Base-by-base conservation (phyloP, 2,797 vertebrate genomes). In the Melanotaenia parkinsoni region DNA sequence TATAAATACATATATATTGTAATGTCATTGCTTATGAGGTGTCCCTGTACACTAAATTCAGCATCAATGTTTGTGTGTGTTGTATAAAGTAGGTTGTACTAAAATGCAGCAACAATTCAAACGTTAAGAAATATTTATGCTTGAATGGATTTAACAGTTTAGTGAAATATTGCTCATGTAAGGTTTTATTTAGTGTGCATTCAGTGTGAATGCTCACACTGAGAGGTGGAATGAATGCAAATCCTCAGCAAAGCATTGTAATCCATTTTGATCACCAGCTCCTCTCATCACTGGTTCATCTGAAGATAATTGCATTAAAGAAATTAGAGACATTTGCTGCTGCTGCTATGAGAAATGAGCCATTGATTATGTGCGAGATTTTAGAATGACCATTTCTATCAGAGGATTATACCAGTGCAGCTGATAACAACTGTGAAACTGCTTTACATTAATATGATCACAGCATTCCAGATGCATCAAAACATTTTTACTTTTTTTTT, bases 321-420 rank as follows among this genome's bases (percentile, higher is more conserved):
- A 70, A 82, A 76, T 75, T 58, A 76, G 57, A 76, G 18, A 47
- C 33, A 47, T 54, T 26, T 26, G 26, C 20, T 58, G 32, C 70
- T 67, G 61, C 67, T 60, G 72, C 66, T 11, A 51, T 69, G 74
- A 79, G 69, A 83, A 89, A 86, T 68, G 9, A 83, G 67, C 38
- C 78, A 83, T 87, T 84, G 83, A 88, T 89, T 81, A 76, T 57
- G 14, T 56, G 24, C 67, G 37, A 13, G 24, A 59, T 77, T 76
- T 62, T n/a, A 60, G 65, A 77, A 76, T 63, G 61, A 79, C 38
- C 50, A 40, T 75, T 82, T 81, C 77, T 18, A 74, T 70, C 70
- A 50, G 5, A 67, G 50, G 35, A 68, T 81, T 58, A 60, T 10
- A 24, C 22, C 43, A 37, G 43, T 32, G 50, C 57, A 24, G 30